Percentiles rank a stretch among this genome's conserved stretches.
These are phyloP conservation scores for Hybognathus amarus DNA, from an alignment of 2,797 vertebrate genomes.

Conservation along the genomic window DNA sequence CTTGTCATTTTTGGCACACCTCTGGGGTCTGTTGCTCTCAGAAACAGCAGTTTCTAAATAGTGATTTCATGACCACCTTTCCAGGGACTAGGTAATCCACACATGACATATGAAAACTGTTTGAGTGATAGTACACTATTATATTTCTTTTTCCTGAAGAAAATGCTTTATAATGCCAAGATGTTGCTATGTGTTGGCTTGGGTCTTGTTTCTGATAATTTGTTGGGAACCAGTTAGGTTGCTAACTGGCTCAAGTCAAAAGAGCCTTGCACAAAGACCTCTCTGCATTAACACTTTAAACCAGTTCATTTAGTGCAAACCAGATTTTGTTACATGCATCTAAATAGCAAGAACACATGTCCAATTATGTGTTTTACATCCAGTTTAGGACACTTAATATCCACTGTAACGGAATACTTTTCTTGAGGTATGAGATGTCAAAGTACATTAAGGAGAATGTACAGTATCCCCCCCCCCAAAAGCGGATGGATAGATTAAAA, in stretches of 20 bases:
- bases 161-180: not conserved
- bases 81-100: slow-evolving; percentile 5
- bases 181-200: not conserved
- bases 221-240: not conserved
- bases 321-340: not conserved
- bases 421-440: not conserved
- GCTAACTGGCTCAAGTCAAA: not conserved
- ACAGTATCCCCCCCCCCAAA: not conserved
- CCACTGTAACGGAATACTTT: not conserved
- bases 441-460: not conserved
- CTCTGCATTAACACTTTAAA: not conserved
- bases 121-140: not conserved
- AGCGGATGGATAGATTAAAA: not conserved
- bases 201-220: not conserved
- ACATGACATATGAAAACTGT: not conserved
- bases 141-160: not conserved
- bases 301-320: not conserved
- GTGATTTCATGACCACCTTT: slow-evolving; percentile 32
- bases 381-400: not conserved
- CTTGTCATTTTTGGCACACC: slow-evolving; percentile 70
- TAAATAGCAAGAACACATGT: not conserved
- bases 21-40: slow-evolving; percentile 60
- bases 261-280: not conserved
- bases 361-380: not conserved
- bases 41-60: slow-evolving; percentile 71